Evolutionary conservation across 37 sponge, comb jelly and placozoan genomes (phyloP).

Genomic region (Petrosia ficiformis): DNA sequence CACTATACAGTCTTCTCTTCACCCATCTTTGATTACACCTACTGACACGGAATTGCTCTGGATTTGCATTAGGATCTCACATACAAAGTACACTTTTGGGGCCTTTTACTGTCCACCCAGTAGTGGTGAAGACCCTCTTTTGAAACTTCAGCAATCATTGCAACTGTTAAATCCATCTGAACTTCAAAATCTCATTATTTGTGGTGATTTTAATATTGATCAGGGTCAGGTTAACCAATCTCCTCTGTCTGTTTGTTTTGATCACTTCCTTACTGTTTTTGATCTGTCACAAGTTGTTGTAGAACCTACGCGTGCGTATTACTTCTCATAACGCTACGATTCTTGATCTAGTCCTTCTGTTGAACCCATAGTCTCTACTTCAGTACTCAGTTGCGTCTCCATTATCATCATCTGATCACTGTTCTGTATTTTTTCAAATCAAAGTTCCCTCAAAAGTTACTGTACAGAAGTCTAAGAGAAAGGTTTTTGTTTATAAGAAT

Average conservation of each 20-base stretch:
- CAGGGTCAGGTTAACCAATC: not conserved
- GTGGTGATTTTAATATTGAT: slow-evolving; percentile 1
- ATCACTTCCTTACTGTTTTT: not conserved
- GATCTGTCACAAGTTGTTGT: not conserved
- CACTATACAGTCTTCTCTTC: not conserved
- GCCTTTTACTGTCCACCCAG: not conserved
- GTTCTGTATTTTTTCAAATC: not conserved
- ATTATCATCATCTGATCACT: not conserved
- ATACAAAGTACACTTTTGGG: not conserved
- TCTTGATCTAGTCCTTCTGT: not conserved
- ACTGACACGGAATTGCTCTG: not conserved
- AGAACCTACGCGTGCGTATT: not conserved
- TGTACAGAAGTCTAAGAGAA: not conserved
- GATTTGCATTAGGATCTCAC: not conserved
- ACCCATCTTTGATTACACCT: not conserved
- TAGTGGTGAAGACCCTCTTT: not conserved
- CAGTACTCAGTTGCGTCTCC: not conserved
- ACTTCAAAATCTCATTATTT: not conserved
- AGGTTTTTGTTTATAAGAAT: not conserved
- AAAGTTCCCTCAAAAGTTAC: not conserved
- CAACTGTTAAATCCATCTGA: not conserved
- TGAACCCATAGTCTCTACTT: not conserved
- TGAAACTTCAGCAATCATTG: not conserved
- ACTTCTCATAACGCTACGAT: not conserved
- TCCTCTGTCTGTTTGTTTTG: not conserved